A percentile compares a stretch with the other conserved stretches of the same genome.
Conservation (phyloP, 1,140 invertebrate genomes). For the Andricus grossulariae region DNA sequence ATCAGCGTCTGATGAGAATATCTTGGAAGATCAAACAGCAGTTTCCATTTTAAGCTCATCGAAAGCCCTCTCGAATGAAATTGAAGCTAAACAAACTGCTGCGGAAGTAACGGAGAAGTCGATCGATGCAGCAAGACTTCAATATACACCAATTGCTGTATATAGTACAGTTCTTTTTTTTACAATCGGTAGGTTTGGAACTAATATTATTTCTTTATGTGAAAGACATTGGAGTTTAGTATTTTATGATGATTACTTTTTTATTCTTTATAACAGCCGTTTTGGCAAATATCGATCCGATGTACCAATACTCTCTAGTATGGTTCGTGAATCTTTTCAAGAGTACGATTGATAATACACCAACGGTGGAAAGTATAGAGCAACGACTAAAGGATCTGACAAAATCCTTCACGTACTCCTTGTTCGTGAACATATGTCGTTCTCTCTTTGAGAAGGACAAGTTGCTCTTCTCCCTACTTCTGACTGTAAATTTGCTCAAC, state of each 20-base stretch:
- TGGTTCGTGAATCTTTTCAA: conserved; percentile 97
- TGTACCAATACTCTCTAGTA: conserved; percentile 96
- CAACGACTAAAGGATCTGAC: conserved; percentile 85
- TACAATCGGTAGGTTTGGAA: conserved; percentile 84
- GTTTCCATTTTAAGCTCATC: conserved; percentile 94
- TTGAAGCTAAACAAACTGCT: conserved; percentile 91
- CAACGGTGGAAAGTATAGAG: conserved; percentile 88
- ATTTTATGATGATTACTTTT: neutral
- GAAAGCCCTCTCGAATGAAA: conserved; percentile 91
- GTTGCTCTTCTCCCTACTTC: conserved; percentile 91
- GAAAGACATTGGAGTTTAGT: neutral
- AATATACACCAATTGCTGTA: conserved; percentile 92
- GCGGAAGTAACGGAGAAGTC: conserved; percentile 91
- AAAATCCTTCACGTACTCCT: conserved; percentile 90
- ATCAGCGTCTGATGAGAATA: conserved; percentile 91
- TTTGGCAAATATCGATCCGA: conserved; percentile 94
- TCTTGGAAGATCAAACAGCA: conserved; percentile 96
- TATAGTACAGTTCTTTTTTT: conserved; percentile 95
- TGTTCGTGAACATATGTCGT: conserved; percentile 94
- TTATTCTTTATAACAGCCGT: conserved; percentile 78
- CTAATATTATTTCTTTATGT: conserved; percentile 10
- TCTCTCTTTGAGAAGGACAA: conserved; percentile 98
- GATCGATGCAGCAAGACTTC: conserved; percentile 88
- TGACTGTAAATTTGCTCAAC: conserved; percentile 90
- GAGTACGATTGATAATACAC: conserved; percentile 92